Evolutionary conservation across 2,888 invertebrate species (phyloP).

Genomic region (Sympetrum striolatum): DNA sequence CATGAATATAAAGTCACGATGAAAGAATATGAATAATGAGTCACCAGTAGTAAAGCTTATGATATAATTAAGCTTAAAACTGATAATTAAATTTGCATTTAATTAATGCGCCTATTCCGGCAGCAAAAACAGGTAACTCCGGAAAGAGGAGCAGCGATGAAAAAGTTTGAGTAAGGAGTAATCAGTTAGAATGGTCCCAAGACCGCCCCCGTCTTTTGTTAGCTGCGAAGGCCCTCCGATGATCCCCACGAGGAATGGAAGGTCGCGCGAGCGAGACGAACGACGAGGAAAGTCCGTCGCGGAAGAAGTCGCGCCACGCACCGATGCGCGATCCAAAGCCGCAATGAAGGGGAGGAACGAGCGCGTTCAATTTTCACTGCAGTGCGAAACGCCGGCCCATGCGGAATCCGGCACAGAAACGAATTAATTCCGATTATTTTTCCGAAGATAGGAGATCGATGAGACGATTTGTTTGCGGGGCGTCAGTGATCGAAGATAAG

Average conservation of each 20-base stretch:
- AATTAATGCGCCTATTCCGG: no score
- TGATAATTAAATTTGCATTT: no score
- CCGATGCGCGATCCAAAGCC: constrained; percentile 10
- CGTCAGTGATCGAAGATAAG: not conserved
- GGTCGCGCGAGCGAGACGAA: constrained; percentile 23
- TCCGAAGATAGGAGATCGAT: not conserved
- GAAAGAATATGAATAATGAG: no score
- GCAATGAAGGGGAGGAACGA: not conserved
- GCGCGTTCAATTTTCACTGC: constrained; percentile 18
- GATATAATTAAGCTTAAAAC: no score
- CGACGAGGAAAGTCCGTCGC: constrained; percentile 29
- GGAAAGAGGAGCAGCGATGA: no score
- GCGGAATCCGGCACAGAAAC: not conserved
- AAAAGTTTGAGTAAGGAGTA: no score
- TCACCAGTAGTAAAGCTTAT: no score
- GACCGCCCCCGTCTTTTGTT: not conserved
- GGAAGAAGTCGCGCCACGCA: constrained; percentile 18
- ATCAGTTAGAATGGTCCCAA: no score
- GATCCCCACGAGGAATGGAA: not conserved
- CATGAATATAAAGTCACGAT: no score
- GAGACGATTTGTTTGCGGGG: not conserved
- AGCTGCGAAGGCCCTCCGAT: not conserved
- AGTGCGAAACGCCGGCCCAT: constrained; percentile 15
- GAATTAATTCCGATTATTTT: not conserved
- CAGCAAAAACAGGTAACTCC: no score